These are phyloP conservation scores for Pseudopleuronectes americanus DNA, from an alignment of 2,797 vertebrate species.

Conservation along the genomic window DNA sequence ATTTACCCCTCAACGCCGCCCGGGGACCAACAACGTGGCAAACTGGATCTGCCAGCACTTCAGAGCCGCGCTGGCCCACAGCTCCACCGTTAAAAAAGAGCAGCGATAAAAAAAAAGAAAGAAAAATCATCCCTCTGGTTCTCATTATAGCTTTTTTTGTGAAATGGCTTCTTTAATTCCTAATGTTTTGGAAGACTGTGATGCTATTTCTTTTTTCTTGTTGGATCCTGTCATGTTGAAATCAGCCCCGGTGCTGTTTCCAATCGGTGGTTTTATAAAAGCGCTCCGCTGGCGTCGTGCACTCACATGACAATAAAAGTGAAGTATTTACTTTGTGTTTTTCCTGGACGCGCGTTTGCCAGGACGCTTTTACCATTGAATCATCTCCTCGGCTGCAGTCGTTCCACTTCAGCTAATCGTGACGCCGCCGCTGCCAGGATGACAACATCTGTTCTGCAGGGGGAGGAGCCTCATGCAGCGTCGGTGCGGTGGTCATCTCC, in stretches of 20 bases:
- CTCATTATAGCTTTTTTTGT: slow-evolving; percentile 69
- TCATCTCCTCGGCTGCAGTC: slow-evolving; percentile 41
- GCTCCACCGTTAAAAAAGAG: slow-evolving; percentile 58
- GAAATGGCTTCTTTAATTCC: slow-evolving; percentile 77
- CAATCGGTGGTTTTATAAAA: slow-evolving; percentile 69
- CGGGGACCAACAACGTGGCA: slow-evolving; percentile 63
- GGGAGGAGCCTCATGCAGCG: slow-evolving; percentile 37
- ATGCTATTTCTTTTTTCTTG: slow-evolving; percentile 34
- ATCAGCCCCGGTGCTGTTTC: slow-evolving; percentile 69
- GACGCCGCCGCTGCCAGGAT: slow-evolving; percentile 27
- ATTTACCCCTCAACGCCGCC: slow-evolving; percentile 66
- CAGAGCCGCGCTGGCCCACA: slow-evolving; percentile 45
- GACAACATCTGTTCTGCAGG: slow-evolving; percentile 41
- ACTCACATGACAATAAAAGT: slow-evolving; percentile 77
- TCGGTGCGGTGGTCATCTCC: slow-evolving; percentile 9
- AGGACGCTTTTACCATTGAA: slow-evolving; percentile 54
- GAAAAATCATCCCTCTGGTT: slow-evolving; percentile 72
- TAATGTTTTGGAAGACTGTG: slow-evolving; percentile 68
- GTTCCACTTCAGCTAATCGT: slow-evolving; percentile 32
- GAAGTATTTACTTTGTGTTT: slow-evolving; percentile 79
- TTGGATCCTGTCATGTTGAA: slow-evolving; percentile 49
- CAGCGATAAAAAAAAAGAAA: slow-evolving; percentile 30
- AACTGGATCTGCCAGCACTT: slow-evolving; percentile 57
- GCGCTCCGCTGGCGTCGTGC: slow-evolving; percentile 57
- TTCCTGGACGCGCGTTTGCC: slow-evolving; percentile 63